Conservation (phyloP, 2,888 invertebrate species). For the Cetonia aurata region DNA sequence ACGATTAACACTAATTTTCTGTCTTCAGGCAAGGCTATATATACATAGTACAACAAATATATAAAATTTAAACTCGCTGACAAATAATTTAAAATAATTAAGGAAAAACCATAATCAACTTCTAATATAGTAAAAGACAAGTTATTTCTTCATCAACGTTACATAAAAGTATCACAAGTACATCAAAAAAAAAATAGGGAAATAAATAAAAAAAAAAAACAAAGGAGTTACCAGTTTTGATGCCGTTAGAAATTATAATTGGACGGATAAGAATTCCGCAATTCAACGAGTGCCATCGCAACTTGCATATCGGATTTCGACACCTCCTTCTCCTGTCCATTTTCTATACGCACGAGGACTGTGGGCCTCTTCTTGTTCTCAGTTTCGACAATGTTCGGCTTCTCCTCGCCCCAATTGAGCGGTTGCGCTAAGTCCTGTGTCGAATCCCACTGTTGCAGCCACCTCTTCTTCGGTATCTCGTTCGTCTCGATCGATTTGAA, state of each 20-base stretch:
- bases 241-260: slow-evolving; percentile 41
- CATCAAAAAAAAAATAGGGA: slow-evolving; percentile 1
- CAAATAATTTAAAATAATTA: slow-evolving; percentile 1
- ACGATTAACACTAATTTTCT: neutral
- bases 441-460: slow-evolving; percentile 66
- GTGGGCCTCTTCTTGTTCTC: slow-evolving; percentile 70
- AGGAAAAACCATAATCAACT: slow-evolving; percentile 11
- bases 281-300: slow-evolving; percentile 73
- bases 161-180: slow-evolving; percentile 29
- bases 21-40: slow-evolving; percentile 12
- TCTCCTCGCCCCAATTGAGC: slow-evolving; percentile 67
- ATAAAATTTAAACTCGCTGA: slow-evolving; percentile 26
- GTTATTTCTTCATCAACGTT: slow-evolving; percentile 6
- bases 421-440: slow-evolving; percentile 69
- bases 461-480: slow-evolving; percentile 71
- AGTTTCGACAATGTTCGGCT: slow-evolving; percentile 53
- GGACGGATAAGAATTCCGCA: slow-evolving; percentile 64
- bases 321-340: slow-evolving; percentile 56
- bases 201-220: slow-evolving; percentile 25
- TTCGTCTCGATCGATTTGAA: slow-evolving; percentile 44
- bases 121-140: neutral
- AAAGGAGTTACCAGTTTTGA: neutral
- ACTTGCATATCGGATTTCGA: slow-evolving; percentile 70
- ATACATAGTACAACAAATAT: slow-evolving; percentile 16
- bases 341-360: slow-evolving; percentile 67